Base-by-base conservation (phyloP, 2,797 vertebrate genomes). In the Helicolenus hilgendorfi region DNA sequence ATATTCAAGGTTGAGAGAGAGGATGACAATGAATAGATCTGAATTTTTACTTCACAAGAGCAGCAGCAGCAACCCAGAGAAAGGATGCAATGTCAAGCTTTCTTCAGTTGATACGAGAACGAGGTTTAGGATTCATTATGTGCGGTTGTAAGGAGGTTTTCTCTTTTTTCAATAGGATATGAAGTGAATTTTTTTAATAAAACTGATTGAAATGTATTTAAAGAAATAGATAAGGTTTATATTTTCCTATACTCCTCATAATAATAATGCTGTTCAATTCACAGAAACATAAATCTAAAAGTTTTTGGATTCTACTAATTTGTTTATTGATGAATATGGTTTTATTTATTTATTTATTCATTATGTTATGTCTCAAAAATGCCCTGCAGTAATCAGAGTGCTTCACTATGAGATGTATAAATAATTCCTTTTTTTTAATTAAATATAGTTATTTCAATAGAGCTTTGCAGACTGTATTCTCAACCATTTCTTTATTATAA, bases 1-100 rank as follows among this genome's bases (percentile, higher is more conserved):
- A 29, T 56, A 67, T 45, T 72, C 63, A 74, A 81, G 72, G 70
- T 67, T 84, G 63, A 33, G 24, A 38, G 20, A 45, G 31, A 87
- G 2, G 38, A 63, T 65, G n/a, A 68, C 62, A 78, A 11, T 77
- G 15, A 77, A 84, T 14, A 36, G 33, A 74, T 77, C n/a, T 18
- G 4, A 87, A 74, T 49, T 49, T 82, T 81, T 31, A 53, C 36
- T 68, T 65, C 38, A 36, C 26, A 31, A 67, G 22, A 72, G 24
- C 26, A 62, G 5, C 26, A 71, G 5, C 55, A 26, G 36, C 5
- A 45, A 65, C 18, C 35, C 26, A 62, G 4, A 15, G 27, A 49
- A 63, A 60, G 45, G 7, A 81, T 13, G 14, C 3, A 45, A 35
- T 26, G 27, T 41, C 22, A 71, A 31, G 3, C 7, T 62, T 33